Evolutionary conservation across 2,797 vertebrate genomes (phyloP).

Genomic region (Sarcoramphus papa): DNA sequence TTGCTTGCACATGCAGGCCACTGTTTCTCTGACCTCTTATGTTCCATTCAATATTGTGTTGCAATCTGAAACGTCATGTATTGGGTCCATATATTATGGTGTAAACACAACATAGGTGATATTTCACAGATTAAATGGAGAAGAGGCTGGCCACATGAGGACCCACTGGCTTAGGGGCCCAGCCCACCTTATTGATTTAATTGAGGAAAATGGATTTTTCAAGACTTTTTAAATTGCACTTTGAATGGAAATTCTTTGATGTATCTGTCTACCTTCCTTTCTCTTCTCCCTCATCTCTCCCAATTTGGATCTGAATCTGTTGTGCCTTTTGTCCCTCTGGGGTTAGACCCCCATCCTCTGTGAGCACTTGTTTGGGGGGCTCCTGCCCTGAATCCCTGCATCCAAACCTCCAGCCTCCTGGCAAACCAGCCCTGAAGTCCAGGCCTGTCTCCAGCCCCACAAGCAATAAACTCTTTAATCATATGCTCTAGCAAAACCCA

Average conservation of each 20-base stretch:
- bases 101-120: not conserved
- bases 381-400: not conserved
- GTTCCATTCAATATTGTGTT: not conserved
- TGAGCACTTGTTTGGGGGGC: not conserved
- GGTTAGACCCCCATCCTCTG: not conserved
- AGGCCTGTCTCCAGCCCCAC: not conserved
- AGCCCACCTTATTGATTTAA: not conserved
- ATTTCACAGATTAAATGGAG: not conserved
- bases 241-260: not conserved
- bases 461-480: not conserved
- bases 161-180: not conserved
- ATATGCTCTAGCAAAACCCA: not conserved
- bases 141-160: not conserved
- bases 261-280: not conserved
- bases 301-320: not conserved
- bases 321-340: not conserved
- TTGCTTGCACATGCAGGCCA: too few species aligned
- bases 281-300: not conserved
- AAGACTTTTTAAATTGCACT: not conserved
- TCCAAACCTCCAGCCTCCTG: too few species aligned
- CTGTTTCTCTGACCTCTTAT: not conserved
- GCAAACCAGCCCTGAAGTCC: not conserved
- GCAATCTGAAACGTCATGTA: not conserved
- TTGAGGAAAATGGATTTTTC: not conserved
- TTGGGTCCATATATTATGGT: not conserved